Evolutionary conservation across 2,113 vertebrate species (phyloP).

Genomic region (Cyanoderma ruficeps): DNA sequence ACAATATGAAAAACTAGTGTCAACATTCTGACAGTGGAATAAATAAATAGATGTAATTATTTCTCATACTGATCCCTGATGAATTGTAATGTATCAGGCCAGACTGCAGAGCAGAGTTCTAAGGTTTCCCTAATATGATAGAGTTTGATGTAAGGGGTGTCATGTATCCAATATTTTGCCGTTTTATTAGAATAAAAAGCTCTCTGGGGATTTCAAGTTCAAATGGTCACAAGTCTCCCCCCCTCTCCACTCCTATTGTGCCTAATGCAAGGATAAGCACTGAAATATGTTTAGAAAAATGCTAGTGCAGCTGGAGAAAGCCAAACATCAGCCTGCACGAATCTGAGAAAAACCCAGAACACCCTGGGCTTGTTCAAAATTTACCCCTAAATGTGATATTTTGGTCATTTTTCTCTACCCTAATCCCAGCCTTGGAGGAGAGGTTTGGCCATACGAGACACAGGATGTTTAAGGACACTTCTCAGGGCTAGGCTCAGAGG

Average conservation of each 20-base stretch:
- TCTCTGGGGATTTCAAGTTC: conserved; percentile 87
- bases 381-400: background rate
- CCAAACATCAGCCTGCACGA: background rate
- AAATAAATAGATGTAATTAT: conserved; percentile 89
- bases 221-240: conserved; percentile 72
- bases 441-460: fast-evolving
- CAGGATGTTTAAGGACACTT: background rate
- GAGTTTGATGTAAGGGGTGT: conserved; percentile 89
- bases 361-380: background rate
- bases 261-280: conserved; percentile 30
- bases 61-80: conserved; percentile 76
- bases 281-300: conserved; percentile 20
- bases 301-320: background rate
- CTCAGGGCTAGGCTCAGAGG: background rate
- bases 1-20: conserved; percentile 86
- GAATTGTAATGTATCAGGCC: conserved; percentile 81
- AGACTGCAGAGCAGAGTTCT: conserved; percentile 79
- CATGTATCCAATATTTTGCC: conserved; percentile 84
- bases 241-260: background rate
- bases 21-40: conserved; percentile 84
- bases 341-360: background rate
- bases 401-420: background rate
- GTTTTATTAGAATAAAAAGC: conserved; percentile 92
- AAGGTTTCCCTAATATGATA: conserved; percentile 93
- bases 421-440: background rate